These are phyloP conservation scores for Margaritifera margaritifera DNA, from an alignment of 2,888 invertebrate species.

Conservation along the genomic window DNA sequence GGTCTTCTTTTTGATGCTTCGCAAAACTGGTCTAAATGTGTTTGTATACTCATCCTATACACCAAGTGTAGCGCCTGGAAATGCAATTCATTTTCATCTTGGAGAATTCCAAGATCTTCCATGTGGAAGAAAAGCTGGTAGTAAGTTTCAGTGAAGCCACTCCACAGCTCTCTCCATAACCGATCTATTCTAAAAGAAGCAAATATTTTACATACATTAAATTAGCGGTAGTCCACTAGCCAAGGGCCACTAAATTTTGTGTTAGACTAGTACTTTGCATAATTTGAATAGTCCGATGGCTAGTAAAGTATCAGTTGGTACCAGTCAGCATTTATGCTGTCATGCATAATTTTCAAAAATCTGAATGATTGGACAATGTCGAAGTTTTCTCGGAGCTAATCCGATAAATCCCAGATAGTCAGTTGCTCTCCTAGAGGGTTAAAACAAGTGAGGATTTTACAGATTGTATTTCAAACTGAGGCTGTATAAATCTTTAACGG, in stretches of 20 bases:
- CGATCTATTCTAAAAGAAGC: slow-evolving; percentile 13
- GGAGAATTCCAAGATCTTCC: slow-evolving; percentile 9
- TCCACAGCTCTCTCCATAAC: slow-evolving; percentile 29
- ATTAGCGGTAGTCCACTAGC: background rate
- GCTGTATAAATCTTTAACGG: too few species aligned
- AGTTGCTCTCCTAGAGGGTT: too few species aligned
- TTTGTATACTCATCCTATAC: slow-evolving; percentile 16
- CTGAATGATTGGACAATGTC: too few species aligned
- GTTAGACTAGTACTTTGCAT: background rate
- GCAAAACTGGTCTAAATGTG: slow-evolving; percentile 16
- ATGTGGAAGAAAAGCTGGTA: slow-evolving; percentile 20
- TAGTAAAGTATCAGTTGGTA: too few species aligned
- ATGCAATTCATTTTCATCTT: slow-evolving; percentile 8
- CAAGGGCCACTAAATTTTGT: background rate
- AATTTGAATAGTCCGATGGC: too few species aligned
- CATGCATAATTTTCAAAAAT: too few species aligned
- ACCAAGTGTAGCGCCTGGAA: slow-evolving; percentile 18
- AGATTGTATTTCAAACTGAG: too few species aligned
- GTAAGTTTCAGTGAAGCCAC: slow-evolving; percentile 15
- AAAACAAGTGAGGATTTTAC: too few species aligned
- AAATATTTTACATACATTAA: background rate
- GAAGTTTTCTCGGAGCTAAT: too few species aligned
- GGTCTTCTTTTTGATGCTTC: slow-evolving; percentile 16
- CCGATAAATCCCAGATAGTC: too few species aligned
- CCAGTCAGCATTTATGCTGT: too few species aligned